Evolutionary conservation across 1,140 invertebrate species (phyloP), one percentile per base, ranked within the genome.

Genomic region (Cheumatopsyche charites): DNA sequence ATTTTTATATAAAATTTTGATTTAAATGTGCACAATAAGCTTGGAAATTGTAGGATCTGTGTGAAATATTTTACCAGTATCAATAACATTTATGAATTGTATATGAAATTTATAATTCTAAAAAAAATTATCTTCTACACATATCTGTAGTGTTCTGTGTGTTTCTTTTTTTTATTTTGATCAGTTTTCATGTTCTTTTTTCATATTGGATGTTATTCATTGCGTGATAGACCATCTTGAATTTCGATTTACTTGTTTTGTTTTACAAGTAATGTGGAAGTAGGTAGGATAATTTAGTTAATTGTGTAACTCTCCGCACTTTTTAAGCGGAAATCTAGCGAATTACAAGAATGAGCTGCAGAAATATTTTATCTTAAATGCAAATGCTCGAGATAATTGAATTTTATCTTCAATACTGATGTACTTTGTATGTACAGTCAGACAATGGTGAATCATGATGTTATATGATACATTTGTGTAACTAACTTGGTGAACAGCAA

Each of bases 81-180:
- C 29, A 36, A 9, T 36, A n/a, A 36, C 29, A 36, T 36, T 4
- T 36, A 36, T 36, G 9, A 36, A 36, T 36, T 4, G 9, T 36
- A 36, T 36, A 4, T 36, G 9, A 36, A 36, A 36, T 36, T n/a
- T 36, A 36, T 49, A 15, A 62, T 62, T 70, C 25, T 62, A 62
- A 62, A 55, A 58, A 47, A 71, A 67, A 67, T 67, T 66, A 66
- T 67, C 62, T 72, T 43, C 23, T 58, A 66, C 43, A 72, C 70
- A 72, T 72, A 72, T 72, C 70, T 43, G 63, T 72, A 72, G 63
- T 36, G 15, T 67, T 70, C 66, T 72, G 67, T 71, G 58, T 61
- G 65, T 72, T 72, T 17, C 36, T 67, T 71, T 76, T 63, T 66
- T 52, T 55, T 70, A 21, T 13, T 41, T 65, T 36, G 13, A 29